Evolutionary conservation across 2,113 vertebrate species (phyloP), one percentile per base, ranked within the genome.

Genomic region (Notothenia coriiceps): DNA sequence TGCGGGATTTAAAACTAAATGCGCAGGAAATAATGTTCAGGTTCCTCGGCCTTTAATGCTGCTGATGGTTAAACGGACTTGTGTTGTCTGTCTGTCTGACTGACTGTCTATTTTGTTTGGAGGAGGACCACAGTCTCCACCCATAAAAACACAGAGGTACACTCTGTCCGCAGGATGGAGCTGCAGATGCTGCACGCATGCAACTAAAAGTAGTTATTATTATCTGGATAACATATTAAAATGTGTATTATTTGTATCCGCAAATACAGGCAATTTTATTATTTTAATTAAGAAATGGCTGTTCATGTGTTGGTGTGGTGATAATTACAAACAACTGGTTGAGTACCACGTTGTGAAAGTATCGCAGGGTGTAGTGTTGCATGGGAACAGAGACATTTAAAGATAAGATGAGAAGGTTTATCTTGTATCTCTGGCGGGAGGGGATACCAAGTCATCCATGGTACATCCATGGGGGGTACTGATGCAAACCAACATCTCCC

Each of bases 51-150:
- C 69, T 52, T 35, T 2, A 20, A 22, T 9, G 66, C 70, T 50
- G 55, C 55, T 83, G 86, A 14, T 55, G 71, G 10, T 60, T 47
- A 65, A 43, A 72, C 68, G 43, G 43, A 43, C n/a, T 81, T 68
- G 35, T 77, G 81, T 70, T 72, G 22, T 57, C 54, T 79, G 67
- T 67, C n/a, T n/a, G n/a, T n/a, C n/a, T n/a, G 22, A 22, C 15
- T 61, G 52, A 17, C 20, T 80, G 15, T 76, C 81, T 40, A 40
- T 40, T 80, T 82, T 47, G 78, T 82, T 47, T 60, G 75, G 78
- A 66, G 74, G 85, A 88, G 71, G 76, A 73, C 51, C 74, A 80
- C 67, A 69, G 88, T 90, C 89, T 90, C 91, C 90, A 86, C 91
- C 91, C 91, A 90, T 79, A 74, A 57, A 74, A 75, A 70, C 72